These are phyloP conservation scores for Spinibarbus caldwelli DNA, from an alignment of 2,797 vertebrate species.

Conservation along the genomic window DNA sequence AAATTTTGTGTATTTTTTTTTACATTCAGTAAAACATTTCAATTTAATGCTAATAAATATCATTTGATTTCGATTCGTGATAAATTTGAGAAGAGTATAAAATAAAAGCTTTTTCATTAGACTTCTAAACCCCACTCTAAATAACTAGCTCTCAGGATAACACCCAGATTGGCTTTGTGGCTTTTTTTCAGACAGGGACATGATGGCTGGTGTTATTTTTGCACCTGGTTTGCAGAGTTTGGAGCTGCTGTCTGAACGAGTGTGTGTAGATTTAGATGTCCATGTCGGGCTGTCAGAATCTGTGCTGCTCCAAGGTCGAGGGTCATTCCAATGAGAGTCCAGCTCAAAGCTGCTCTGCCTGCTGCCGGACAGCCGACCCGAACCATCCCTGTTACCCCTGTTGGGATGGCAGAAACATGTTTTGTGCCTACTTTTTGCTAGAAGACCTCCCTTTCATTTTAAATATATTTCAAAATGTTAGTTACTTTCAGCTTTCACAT, in stretches of 20 bases:
- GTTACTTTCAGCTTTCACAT: background rate
- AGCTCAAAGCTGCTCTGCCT: slow-evolving; percentile 93
- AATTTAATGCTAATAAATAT: background rate
- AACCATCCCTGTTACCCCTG: slow-evolving; percentile 87
- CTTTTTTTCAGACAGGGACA: background rate
- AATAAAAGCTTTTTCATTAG: background rate
- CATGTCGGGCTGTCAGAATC: slow-evolving; percentile 92
- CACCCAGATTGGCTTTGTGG: background rate
- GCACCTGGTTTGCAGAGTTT: slow-evolving; percentile 86
- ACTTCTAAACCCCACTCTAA: background rate
- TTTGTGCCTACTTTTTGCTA: background rate
- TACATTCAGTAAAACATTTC: background rate
- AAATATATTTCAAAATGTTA: background rate
- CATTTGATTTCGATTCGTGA: background rate
- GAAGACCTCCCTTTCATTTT: background rate
- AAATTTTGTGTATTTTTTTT: background rate
- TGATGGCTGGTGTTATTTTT: background rate
- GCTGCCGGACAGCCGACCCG: slow-evolving; percentile 87
- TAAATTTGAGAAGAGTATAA: background rate
- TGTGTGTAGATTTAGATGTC: slow-evolving; percentile 80
- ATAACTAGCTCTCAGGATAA: background rate
- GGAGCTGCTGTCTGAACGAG: slow-evolving; percentile 79
- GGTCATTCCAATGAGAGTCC: slow-evolving; percentile 86
- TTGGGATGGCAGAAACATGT: background rate
- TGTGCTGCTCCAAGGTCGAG: slow-evolving; percentile 95